Evolutionary conservation across 2,113 vertebrate species (phyloP), one percentile per base, ranked within the genome.

Genomic region (Neolamprologus caudopunctatus): DNA sequence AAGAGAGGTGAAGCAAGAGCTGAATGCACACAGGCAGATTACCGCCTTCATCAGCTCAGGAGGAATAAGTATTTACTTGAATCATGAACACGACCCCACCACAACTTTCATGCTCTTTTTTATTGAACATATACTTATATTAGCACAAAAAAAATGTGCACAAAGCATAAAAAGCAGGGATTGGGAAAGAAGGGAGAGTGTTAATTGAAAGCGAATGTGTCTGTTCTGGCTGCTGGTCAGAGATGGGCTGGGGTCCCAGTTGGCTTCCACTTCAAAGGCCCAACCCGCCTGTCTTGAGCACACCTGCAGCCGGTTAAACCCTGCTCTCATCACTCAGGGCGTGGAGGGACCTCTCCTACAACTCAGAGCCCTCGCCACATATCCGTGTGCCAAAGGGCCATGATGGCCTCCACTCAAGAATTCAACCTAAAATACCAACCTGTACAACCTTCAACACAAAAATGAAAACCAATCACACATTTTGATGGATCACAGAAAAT

Each of bases 191-290:
- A 86, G 71, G 61, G 81, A 90, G 91, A 93, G 93, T 94, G 91
- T 94, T 94, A 95, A 95, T 91, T 93, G 90, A 94, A 96, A 96
- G 91, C 91, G 91, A 96, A 96, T 96, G 95, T 94, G 93, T 94
- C 92, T 93, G 91, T 55, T 88, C 90, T 94, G 93, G 93, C 93
- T 91, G 90, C 87, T 91, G 92, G 93, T 94, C 91, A 90, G 91
- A 91, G 93, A 95, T 94, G 94, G 94, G 95, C 95, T 16, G 5
- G 35, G 82, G 88, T 96, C 95, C 95, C 95, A 94, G 86, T 95
- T 96, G 95, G 95, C 95, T 87, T 80, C 31, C 45, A 95, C 95
- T 93, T 96, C 95, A 96, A 95, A 95, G 93, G 80, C 81, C 37
- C 80, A 61, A 42, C 85, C 90, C 71, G 89, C 83, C 93, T 87